Evolutionary conservation across 2,113 vertebrate genomes (phyloP), one percentile per base, ranked within the genome.

Genomic region (Ciconia maguari): DNA sequence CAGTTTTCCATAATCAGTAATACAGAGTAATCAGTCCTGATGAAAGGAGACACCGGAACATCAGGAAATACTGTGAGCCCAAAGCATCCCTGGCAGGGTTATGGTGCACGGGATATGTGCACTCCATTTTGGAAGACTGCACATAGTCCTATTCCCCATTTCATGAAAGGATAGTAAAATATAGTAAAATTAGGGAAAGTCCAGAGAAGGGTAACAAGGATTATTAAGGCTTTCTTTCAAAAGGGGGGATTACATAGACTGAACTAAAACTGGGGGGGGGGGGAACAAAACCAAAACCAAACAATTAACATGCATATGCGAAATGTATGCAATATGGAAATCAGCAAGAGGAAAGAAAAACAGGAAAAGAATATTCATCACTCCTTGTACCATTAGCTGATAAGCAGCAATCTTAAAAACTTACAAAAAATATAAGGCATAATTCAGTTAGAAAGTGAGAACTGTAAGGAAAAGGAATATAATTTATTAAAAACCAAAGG

Each of bases 81-180:
- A 10, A 38, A 62, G 36, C 58, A 62, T 32, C 24, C 66, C 32
- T 24, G 27, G 46, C 57, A 17, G 58, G 49, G 25, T 15, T 19
- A 36, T 22, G 49, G n/a, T 22, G 44, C 5, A 0, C 2, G 3
- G 38, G 30, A 22, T 8, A 58, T n/a, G 30, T 1, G 1, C 18
- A 4, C 19, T 61, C 13, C 38, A 18, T 2, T 57, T 24, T 30
- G 34, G 48, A 49, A 91, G 19, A 57, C 14, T 9, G 41, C 65
- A 38, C 1, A 0, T 30, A 68, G 36, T n/a, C 27, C 32, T 38
- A 11, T 1, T 57, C 29, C 20, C 6, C 10, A 5, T 24, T 62
- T 62, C 54, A 75, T 55, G 58, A 69, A 36, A 36, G 13, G 21
- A 64, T 0, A 34, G 49, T 29, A 75, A 64, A 64, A 52, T 10